phyloP scores from a whole-genome alignment of 2,113 vertebrate genomes.

The Bothrops jararaca region DNA sequence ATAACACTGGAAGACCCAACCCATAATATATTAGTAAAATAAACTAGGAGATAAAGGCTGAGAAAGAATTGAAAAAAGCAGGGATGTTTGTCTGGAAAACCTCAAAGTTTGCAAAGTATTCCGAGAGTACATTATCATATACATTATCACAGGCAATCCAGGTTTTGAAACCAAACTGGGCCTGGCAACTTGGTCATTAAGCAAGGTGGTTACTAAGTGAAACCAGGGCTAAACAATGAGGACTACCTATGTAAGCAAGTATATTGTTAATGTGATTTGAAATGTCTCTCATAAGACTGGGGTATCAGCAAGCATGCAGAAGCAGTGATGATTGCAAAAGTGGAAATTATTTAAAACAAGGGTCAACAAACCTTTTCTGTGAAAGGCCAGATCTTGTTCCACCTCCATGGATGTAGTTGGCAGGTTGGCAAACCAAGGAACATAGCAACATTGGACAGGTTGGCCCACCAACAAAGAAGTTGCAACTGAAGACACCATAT shows the following conservation, averaged over 20 bases:
- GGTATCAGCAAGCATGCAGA: not conserved
- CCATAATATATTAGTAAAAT: not conserved
- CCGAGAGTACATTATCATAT: not conserved
- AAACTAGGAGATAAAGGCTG: not conserved
- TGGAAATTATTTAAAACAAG: not conserved
- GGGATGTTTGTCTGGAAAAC: not conserved
- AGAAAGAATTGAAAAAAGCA: not conserved
- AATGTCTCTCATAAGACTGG: not conserved
- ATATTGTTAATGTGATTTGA: not conserved
- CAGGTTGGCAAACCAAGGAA: not conserved
- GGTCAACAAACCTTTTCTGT: not conserved
- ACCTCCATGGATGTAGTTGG: not conserved
- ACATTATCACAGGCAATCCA: not conserved
- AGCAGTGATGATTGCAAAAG: not conserved
- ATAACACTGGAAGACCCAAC: not conserved
- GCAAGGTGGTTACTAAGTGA: not conserved
- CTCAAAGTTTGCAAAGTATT: not conserved
- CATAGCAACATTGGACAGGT: not conserved
- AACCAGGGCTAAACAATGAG: not conserved
- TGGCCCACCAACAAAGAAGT: not conserved
- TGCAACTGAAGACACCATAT: not conserved
- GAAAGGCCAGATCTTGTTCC: not conserved
- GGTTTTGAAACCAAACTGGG: not conserved
- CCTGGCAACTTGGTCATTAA: not conserved
- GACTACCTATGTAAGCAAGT: not conserved